Conservation (phyloP, 1,140 invertebrate genomes). For the Hylaeus volcanicus region DNA sequence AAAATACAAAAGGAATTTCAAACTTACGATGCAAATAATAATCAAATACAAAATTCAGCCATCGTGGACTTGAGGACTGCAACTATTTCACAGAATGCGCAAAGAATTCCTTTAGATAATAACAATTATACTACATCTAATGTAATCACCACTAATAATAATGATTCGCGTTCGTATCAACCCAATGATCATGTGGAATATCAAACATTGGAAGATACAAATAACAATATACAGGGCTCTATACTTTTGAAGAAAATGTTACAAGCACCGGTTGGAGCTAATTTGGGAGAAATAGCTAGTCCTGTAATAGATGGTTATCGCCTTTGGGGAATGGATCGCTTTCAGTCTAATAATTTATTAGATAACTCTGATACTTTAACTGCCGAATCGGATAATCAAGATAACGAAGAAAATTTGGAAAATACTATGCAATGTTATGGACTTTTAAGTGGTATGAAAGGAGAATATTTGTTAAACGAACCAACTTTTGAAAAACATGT, state of each 20-base stretch:
- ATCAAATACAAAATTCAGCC: slow-evolving; percentile 47
- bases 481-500: slow-evolving; percentile 39
- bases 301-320: slow-evolving; percentile 61
- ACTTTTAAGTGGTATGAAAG: slow-evolving; percentile 47
- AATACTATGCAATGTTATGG: slow-evolving; percentile 52
- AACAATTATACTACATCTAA: slow-evolving; percentile 31
- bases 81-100: slow-evolving; percentile 38
- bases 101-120: slow-evolving; percentile 37
- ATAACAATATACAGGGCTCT: slow-evolving; percentile 50
- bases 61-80: slow-evolving; percentile 66
- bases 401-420: slow-evolving; percentile 62
- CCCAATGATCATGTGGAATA: slow-evolving; percentile 39
- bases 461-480: slow-evolving; percentile 53
- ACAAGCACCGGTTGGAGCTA: slow-evolving; percentile 76
- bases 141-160: slow-evolving; percentile 32
- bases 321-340: slow-evolving; percentile 57
- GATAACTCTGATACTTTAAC: slow-evolving; percentile 77
- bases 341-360: slow-evolving; percentile 48
- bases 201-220: slow-evolving; percentile 53
- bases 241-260: slow-evolving; percentile 76
- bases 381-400: slow-evolving; percentile 73
- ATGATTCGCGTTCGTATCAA: slow-evolving; percentile 32
- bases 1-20: slow-evolving; percentile 66
- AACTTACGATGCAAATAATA: slow-evolving; percentile 65
- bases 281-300: slow-evolving; percentile 73